Base-by-base conservation (phyloP, 2,888 invertebrate species). In the Caenorhabditis sp. region DNA sequence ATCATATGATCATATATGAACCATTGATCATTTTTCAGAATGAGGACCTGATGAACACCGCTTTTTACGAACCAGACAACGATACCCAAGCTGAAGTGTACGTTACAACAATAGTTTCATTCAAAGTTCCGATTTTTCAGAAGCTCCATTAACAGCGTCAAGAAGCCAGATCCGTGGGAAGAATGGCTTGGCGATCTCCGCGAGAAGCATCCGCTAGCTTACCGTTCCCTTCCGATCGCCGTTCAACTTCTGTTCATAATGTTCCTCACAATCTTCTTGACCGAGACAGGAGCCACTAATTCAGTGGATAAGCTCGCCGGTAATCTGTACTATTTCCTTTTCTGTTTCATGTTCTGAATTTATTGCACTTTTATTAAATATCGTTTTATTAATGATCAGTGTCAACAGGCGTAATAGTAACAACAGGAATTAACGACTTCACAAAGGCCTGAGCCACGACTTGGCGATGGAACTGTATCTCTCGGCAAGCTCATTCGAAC, bases 391-490 rank as follows among this genome's bases (percentile, higher is more conserved):
- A 24, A 38, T 4, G 31, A 35, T 35, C 31, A 38, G 24, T 16
- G 44, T 24, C 28, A 64, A 64, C 47, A 64, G 24, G 12, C n/a
- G 49, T 47, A 44, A 68, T 59, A 10, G 19, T 24, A 49, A 24
- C 12, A 24, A 51, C 4, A 47, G 2, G 28, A 22, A 16, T 54
- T 44, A 73, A 22, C n/a, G 19, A 16, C 16, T 51, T 54, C 14
- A 54, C 6, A 82, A 35, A 16, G 49, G 28, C 26, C 83, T 41
- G 19, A 80, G 22, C 83, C 83, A 84, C 1, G 80, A 80, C 26
- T 72, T 75, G 4, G 80, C 83, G 31, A 84, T 76, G 1, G 66
- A 31, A 26, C 59, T 51, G 41, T 54, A 84, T 59, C 61, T 70
- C 14, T 73, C 64, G 8, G 51, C 44, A 0, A 84, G 12, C 16